Evolutionary conservation across 1,140 invertebrate genomes (phyloP), one percentile per base, ranked within the genome.

Genomic region (Pollicipes pollicipes): DNA sequence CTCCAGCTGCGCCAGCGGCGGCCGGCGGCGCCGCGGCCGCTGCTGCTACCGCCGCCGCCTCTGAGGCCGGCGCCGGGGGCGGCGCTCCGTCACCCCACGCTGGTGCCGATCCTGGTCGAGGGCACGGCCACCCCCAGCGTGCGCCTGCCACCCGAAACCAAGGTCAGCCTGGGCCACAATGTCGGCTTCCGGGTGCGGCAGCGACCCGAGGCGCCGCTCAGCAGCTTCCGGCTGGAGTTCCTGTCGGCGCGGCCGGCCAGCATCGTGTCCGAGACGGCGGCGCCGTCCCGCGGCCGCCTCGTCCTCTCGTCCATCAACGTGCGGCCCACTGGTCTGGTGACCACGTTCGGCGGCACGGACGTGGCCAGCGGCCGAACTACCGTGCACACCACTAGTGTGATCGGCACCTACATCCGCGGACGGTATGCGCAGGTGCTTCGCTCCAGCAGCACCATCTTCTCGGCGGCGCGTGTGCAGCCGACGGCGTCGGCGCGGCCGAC

Each of bases 391-490:
- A 93, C 90, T 0, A 90, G 87, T 76, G 90, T 93, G 24, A 88
- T 93, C 75, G 90, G 90, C 4, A 93, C 90, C 10, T 90, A 88
- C 76, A 90, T 93, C 75, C 89, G 88, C 70, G 90, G 90, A 69
- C 90, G 91, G 79, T 93, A 93, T 76, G 90, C 90, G 21, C 80
- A 82, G 72, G 76, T 93, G 4, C 79, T 90, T 13, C 86, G 89
- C 74, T 89, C 88, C 75, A 88, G 87, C 0, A 88, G 87, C 0
- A 76, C 83, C 82, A 76, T 82, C 84, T 72, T 78, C 85, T 58
- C 45, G 2, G 3, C 45, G 2, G 21, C 8, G 2, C 45, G 13
- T 3, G 45, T 21, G 13, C 45, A 58, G 45, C 13, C 13, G 21
- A 58, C 45, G 10, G 13, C 45, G 8, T 13, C 45, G 13, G 45